Evolutionary conservation across 2,888 invertebrate species (phyloP).

Genomic region (Tetramorium bicarinatum): DNA sequence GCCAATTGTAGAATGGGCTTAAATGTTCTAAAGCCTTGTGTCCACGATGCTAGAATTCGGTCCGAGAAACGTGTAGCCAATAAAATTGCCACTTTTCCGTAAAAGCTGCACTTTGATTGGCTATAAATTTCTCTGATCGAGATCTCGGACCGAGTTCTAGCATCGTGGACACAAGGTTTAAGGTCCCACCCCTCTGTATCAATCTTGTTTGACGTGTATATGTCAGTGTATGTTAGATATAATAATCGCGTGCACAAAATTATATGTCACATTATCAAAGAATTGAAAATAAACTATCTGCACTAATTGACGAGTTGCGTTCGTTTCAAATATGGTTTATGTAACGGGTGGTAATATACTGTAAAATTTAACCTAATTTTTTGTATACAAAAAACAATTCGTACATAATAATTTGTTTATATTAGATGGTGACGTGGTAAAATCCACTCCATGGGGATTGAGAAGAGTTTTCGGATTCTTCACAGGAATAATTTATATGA

Average conservation of each 20-base stretch:
- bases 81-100: no score
- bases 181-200: no score
- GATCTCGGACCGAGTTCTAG: no score
- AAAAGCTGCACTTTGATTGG: no score
- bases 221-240: no score
- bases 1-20: no score
- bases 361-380: background rate
- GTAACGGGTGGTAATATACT: slow-evolving; percentile 65
- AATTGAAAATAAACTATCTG: slow-evolving; percentile 7
- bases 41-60: no score
- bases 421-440: slow-evolving; percentile 73
- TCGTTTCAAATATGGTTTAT: slow-evolving; percentile 66
- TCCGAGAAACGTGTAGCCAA: no score
- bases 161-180: no score
- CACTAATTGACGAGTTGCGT: background rate
- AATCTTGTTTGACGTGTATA: no score
- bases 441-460: slow-evolving; percentile 71
- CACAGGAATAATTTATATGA: slow-evolving; percentile 72
- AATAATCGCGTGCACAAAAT: background rate
- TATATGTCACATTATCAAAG: background rate
- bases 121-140: no score
- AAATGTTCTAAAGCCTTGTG: no score
- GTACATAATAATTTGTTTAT: slow-evolving; percentile 24
- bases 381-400: background rate
- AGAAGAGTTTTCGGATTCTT: slow-evolving; percentile 71